phyloP scores from a whole-genome alignment of 1,140 invertebrate genomes.

The Macrosteles quadrilineatus region DNA sequence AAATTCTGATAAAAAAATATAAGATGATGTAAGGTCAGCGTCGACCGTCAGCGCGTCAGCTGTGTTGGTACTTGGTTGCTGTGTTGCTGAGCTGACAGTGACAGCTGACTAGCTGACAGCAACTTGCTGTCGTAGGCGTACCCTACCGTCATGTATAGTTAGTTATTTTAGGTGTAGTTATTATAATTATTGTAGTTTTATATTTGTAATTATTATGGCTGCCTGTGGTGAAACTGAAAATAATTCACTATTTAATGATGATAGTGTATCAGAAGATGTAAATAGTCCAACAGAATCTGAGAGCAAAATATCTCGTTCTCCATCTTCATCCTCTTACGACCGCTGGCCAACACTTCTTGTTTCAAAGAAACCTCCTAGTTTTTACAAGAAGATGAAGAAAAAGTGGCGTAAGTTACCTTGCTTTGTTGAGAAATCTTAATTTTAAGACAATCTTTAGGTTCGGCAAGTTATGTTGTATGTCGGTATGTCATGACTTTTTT shows the following conservation, averaged over 20 bases:
- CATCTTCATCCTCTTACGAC: constrained; percentile 19
- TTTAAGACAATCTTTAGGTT: neutral
- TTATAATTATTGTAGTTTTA: too few species aligned
- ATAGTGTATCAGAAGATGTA: neutral
- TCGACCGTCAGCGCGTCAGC: too few species aligned
- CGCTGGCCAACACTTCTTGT: constrained; percentile 14
- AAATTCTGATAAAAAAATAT: too few species aligned
- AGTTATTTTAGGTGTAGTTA: too few species aligned
- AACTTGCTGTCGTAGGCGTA: too few species aligned
- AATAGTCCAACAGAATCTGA: constrained; percentile 17
- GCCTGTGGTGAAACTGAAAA: constrained; percentile 27
- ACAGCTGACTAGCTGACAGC: too few species aligned
- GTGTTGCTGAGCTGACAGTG: too few species aligned
- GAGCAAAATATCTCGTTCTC: constrained; percentile 17
- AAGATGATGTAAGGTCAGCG: too few species aligned
- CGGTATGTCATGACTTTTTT: too few species aligned
- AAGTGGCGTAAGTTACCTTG: neutral
- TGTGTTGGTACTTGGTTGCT: too few species aligned
- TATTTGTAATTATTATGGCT: constrained; percentile 4
- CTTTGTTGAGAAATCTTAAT: neutral
- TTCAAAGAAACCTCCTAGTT: constrained; percentile 9
- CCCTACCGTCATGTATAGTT: too few species aligned
- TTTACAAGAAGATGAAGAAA: constrained; percentile 7
- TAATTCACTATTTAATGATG: constrained; percentile 6
- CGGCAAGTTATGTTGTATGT: too few species aligned